Conservation (phyloP, 1,140 invertebrate genomes). For the Ostrea edulis region DNA sequence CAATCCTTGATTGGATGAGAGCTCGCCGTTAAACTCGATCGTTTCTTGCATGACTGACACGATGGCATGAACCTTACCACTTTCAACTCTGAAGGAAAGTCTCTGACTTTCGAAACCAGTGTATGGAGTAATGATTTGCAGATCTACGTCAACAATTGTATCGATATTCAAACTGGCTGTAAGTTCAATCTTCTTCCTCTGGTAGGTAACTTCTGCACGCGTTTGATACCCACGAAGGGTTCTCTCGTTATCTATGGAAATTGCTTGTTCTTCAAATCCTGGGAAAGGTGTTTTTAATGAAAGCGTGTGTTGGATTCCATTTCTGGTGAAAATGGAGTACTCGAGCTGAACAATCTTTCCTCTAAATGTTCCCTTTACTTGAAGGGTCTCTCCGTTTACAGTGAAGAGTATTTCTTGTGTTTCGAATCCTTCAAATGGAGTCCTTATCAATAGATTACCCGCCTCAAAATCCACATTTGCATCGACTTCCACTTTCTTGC, state of each 20-base stretch:
- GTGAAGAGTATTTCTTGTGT: not conserved
- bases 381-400: not conserved
- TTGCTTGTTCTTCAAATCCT: not conserved
- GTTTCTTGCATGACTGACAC: not conserved
- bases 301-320: not conserved
- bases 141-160: not conserved
- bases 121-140: not conserved
- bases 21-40: not conserved
- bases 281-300: not conserved
- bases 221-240: not conserved
- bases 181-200: not conserved
- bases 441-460: not conserved
- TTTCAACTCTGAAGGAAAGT: not conserved
- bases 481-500: constrained; percentile 20
- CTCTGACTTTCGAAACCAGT: not conserved
- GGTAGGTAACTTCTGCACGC: not conserved
- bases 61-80: not conserved
- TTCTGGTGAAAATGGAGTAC: too few species aligned
- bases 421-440: constrained; percentile 42
- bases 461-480: not conserved
- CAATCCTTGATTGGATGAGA: not conserved
- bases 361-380: not conserved
- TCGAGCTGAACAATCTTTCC: not conserved
- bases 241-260: not conserved
- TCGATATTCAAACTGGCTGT: not conserved